Conservation (phyloP, 2,797 vertebrate genomes). For the Pipistrellus pygmaeus region DNA sequence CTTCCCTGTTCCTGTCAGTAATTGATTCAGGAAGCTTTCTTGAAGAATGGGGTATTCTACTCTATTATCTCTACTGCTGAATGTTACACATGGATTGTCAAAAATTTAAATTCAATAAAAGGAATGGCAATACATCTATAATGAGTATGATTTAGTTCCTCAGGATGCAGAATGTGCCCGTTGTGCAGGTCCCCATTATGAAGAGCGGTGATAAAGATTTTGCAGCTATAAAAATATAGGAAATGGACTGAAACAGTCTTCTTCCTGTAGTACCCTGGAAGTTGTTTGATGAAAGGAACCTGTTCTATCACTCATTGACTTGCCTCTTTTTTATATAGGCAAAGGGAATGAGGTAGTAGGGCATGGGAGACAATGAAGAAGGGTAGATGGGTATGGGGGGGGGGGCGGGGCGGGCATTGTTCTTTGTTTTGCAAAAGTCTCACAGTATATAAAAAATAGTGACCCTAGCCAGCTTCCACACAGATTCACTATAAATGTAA, state of each 20-base stretch:
- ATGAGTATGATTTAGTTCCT: conserved; percentile 41
- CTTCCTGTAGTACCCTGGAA: not conserved
- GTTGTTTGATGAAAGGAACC: not conserved
- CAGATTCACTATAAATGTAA: not conserved
- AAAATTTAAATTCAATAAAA: conserved; percentile 49
- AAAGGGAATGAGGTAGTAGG: not conserved
- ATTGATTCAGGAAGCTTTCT: conserved; percentile 45
- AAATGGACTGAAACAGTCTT: conserved; percentile 1
- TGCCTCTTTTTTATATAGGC: not conserved
- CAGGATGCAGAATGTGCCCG: not conserved
- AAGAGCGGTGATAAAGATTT: conserved; percentile 41
- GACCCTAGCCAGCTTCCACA: not conserved
- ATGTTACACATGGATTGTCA: conserved; percentile 31
- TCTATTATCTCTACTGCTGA: conserved; percentile 12
- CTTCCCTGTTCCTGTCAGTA: not conserved
- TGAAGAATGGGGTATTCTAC: conserved; percentile 43
- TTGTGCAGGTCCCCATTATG: not conserved
- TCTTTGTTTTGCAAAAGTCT: not conserved
- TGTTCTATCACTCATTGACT: not conserved
- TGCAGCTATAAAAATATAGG: conserved; percentile 46
- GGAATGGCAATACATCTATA: not conserved
- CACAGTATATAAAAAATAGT: not conserved
- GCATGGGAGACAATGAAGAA: not conserved
- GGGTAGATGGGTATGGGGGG: not conserved
- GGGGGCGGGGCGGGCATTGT: not conserved